Evolutionary conservation across 1,140 invertebrate species (phyloP), one percentile per base, ranked within the genome.

Genomic region (Halesus radiatus): DNA sequence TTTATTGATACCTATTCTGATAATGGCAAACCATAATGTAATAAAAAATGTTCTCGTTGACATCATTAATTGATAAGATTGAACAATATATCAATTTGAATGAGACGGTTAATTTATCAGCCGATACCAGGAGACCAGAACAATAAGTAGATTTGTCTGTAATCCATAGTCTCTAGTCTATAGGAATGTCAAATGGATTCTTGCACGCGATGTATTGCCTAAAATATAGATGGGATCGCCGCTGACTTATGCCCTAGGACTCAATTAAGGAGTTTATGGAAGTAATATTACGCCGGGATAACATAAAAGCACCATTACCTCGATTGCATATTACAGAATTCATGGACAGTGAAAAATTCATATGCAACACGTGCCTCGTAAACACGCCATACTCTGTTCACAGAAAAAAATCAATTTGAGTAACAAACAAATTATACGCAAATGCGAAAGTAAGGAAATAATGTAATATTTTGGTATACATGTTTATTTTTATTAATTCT

Each of bases 291-390:
- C 32, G 23, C 62, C 10, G 0, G 23, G 56, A n/a, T 66, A 16
- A 32, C 62, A 66, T 66, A 66, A 66, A 66, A 32, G 22, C 26
- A n/a, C 62, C 62, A 66, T 66, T 66, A 66, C 29, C 62, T 66
- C 62, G 62, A 66, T 66, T 66, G 62, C 23, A 66, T 66, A 29
- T 26, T n/a, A 32, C 10, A 56, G 5, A 20, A 56, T 56, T 56
- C 54, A 56, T 56, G 54, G n/a, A 56, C 22, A 56, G n/a, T 56
- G 54, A 56, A 45, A 45, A 56, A 10, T 56, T 56, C 22, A 56
- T 56, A 56, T 56, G 54, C n/a, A 22, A 56, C 54, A 56, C n/a
- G n/a, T 45, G 37, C 37, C 37, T 45, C 37, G 10, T 45, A 45
- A 45, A 45, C 10, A 45, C 37, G 10, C 37, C 37, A 45, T 7